Base-by-base conservation (phyloP, 1,140 invertebrate species). In the Chironomus tepperi region DNA sequence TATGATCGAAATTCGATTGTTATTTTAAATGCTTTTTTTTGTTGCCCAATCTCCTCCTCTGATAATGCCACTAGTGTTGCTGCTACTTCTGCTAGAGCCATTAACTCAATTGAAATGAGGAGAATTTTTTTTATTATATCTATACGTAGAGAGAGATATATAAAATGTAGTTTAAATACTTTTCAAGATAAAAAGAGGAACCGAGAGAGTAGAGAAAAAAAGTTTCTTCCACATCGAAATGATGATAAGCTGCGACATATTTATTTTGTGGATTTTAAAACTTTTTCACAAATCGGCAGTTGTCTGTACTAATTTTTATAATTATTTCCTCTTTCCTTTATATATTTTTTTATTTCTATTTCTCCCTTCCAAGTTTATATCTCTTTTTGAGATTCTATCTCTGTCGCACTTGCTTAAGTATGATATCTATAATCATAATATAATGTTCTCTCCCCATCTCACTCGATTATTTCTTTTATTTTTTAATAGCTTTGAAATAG, bases 211-310 rank as follows among this genome's bases (percentile, higher is more conserved):
- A 12, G n/a, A 57, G 5, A 34, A 34, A 34, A 34, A 34, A 34
- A 34, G 24, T 34, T 34, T 5, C 24, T 34, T 34, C 24, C 5
- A 34, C 24, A 34, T 57, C 1, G 47, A 57, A 57, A 57, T 57
- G 47, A 70, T 70, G 65, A 19, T 70, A 18, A 18, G 65, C 16
- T 70, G 65, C 65, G 65, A 70, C 65, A 70, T 70, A 70, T 70
- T 70, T 70, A 70, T 70, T 70, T 70, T 70, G 65, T 70, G 16
- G 65, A 21, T 70, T 70, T 70, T 19, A 70, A 70, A 70, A 70
- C 16, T 70, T 70, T 70, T 70, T 7, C 12, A 21, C 65, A 70
- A 70, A 19, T 70, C 65, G 65, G 65, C 65, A 70, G 16, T 70
- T 70, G 65, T 70, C 19, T 18, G 12, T 57, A 57, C 47, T 57